Conservation (phyloP, 2,888 invertebrate species). For the Lasiommata megera region DNA sequence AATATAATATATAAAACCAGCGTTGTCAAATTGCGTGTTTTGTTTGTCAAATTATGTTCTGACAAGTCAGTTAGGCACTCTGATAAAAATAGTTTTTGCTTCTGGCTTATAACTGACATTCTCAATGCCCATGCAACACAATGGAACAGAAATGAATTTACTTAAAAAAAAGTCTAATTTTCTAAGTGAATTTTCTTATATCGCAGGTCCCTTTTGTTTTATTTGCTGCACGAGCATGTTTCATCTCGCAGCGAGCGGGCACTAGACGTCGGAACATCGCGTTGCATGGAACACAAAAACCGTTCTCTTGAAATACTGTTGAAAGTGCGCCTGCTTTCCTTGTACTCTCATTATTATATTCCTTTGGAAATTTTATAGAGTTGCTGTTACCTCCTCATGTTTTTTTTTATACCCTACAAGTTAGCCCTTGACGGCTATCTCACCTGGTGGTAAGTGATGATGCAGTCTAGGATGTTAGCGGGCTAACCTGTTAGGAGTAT, state of each 20-base stretch:
- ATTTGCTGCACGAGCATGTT: background rate
- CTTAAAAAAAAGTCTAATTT: background rate
- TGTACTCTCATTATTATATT: constrained; percentile 35
- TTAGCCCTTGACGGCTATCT: too few relatives aligned
- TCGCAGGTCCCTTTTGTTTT: background rate
- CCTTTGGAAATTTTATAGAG: constrained; percentile 25
- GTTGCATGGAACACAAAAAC: constrained; percentile 34
- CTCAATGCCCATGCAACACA: background rate
- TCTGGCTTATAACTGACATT: background rate
- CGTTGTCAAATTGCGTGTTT: too few relatives aligned
- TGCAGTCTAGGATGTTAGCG: too few relatives aligned
- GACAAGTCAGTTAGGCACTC: too few relatives aligned
- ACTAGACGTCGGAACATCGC: constrained; percentile 32
- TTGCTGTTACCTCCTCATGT: constrained; percentile 22
- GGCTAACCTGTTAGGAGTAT: too few relatives aligned
- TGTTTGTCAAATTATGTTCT: too few relatives aligned
- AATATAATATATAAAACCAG: too few relatives aligned
- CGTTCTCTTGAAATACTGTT: constrained; percentile 36
- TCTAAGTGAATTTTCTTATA: background rate
- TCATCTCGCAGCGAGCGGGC: constrained; percentile 19
- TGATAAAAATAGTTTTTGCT: background rate
- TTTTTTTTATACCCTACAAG: too few relatives aligned
- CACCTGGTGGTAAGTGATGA: too few relatives aligned
- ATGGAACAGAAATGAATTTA: background rate
- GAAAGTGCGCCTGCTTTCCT: constrained; percentile 33